phyloP scores from a whole-genome alignment of 2,888 invertebrate species.

The Synergus umbraculus region DNA sequence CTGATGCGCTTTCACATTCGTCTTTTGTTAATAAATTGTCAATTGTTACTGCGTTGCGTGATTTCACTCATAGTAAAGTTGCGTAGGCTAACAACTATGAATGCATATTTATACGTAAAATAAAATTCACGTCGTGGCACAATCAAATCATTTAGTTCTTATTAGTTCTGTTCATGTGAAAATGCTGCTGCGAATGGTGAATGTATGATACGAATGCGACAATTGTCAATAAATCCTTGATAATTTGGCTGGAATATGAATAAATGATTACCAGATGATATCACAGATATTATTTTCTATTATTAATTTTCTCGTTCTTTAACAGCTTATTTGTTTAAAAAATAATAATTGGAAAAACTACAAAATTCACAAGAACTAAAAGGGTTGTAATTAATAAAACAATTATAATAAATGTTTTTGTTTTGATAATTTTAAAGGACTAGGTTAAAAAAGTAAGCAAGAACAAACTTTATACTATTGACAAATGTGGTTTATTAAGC shows the following conservation, averaged over 20 bases:
- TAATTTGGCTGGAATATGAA: conserved; percentile 43
- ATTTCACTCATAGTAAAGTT: background rate
- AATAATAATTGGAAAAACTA: too few species aligned
- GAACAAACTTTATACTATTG: conserved; percentile 47
- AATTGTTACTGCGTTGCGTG: background rate
- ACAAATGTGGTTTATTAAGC: conserved; percentile 72
- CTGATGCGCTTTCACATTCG: background rate
- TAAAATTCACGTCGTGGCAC: conserved; percentile 48
- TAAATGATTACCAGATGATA: background rate
- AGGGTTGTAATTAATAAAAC: background rate
- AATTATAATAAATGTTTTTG: too few species aligned
- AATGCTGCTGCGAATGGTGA: conserved; percentile 54
- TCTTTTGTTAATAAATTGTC: background rate
- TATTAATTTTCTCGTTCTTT: background rate
- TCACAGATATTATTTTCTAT: background rate
- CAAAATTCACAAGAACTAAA: background rate
- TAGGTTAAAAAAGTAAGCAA: background rate
- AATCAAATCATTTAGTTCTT: conserved; percentile 51
- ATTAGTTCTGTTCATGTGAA: conserved; percentile 49
- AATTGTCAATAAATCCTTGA: conserved; percentile 61
- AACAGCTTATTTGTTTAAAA: background rate
- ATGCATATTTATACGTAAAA: conserved; percentile 2
- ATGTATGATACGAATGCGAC: conserved; percentile 61
- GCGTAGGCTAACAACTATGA: background rate
- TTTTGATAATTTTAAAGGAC: background rate